Conservation (phyloP, 2,113 vertebrate genomes). For the Nyctereutes procyonoides region DNA sequence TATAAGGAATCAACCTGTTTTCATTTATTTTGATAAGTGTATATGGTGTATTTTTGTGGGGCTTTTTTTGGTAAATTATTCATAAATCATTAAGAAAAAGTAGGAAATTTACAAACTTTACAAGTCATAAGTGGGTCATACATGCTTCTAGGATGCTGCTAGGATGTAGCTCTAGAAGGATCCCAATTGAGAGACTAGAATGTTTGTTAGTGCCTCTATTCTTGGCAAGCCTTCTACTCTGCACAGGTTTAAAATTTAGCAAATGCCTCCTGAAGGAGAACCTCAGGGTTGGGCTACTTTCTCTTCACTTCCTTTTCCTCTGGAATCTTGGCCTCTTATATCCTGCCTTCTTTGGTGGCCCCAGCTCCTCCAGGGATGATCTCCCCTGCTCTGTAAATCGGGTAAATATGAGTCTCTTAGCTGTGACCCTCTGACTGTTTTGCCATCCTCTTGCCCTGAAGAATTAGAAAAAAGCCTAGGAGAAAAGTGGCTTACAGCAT, state of each 20-base stretch:
- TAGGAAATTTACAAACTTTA: neutral
- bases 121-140: neutral
- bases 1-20: neutral
- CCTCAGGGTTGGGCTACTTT: no score
- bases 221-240: neutral
- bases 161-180: neutral
- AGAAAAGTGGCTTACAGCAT: neutral
- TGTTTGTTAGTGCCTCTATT: neutral
- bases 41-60: neutral
- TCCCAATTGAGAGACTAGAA: neutral
- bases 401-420: neutral
- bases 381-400: neutral
- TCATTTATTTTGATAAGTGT: neutral
- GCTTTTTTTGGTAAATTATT: neutral
- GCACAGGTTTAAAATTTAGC: neutral
- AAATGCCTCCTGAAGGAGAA: neutral
- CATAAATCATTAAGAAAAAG: neutral
- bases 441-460: neutral
- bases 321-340: neutral
- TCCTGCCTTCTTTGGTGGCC: no score
- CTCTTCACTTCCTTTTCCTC: neutral
- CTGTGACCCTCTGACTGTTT: neutral
- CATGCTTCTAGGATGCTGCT: neutral
- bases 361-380: rapidly evolving
- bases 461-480: neutral